phyloP scores from a whole-genome alignment of 2,113 vertebrate species.

The Chloropsis hardwickii region DNA sequence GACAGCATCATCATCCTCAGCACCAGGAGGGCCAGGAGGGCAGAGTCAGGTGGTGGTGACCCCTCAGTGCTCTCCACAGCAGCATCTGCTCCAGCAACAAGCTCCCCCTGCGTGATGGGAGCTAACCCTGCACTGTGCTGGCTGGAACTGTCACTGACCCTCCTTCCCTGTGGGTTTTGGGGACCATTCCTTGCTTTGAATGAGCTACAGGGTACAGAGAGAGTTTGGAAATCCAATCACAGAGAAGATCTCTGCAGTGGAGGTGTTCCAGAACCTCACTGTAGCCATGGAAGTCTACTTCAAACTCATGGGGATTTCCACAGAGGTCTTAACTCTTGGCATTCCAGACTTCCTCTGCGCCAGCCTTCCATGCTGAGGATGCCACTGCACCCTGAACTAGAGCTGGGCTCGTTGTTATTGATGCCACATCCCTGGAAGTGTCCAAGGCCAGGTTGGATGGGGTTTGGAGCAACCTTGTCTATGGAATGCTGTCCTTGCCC shows the following conservation, averaged over 20 bases:
- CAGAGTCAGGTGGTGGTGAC: background rate
- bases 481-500: background rate
- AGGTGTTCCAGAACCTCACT: background rate
- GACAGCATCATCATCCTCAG: background rate
- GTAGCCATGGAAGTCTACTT: background rate
- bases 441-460: background rate
- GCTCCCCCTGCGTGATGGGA: accelerated
- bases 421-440: background rate
- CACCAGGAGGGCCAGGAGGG: too few species aligned
- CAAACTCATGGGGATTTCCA: background rate
- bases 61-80: background rate
- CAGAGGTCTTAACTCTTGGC: background rate
- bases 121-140: background rate
- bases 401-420: accelerated
- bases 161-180: background rate
- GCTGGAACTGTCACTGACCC: background rate
- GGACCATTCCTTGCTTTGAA: background rate
- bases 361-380: background rate
- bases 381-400: background rate
- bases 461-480: background rate
- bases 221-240: background rate
- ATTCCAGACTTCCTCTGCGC: too few species aligned
- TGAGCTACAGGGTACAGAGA: background rate
- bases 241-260: background rate
- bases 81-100: background rate